Base-by-base conservation (phyloP, 2,113 vertebrate species). In the Hyperoodon ampullatus region DNA sequence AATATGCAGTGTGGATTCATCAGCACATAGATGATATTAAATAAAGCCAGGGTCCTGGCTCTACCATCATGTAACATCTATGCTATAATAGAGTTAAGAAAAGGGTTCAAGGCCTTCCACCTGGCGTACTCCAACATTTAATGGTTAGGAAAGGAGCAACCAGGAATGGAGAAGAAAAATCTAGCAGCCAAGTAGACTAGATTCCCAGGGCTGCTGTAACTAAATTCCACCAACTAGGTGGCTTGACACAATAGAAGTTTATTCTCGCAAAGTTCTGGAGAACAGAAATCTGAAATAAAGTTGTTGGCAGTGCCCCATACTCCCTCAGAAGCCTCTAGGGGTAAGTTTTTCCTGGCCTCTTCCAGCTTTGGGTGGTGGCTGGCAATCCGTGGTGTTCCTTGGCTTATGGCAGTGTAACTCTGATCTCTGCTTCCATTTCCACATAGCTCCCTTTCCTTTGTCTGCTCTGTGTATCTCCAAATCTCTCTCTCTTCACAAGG, bases 271-370 rank as follows among this genome's bases (percentile, higher is more conserved):
- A 18, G 18, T 53, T 82, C 26, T 60, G 18, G 60, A 68, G 19
- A 26, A 26, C 6, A 3, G 26, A 39, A 47, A 28, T 35, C 66
- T 44, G 4, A 9, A 30, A 1, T 28, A 16, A 68, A 60, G 61
- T 50, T 7, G 13, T 3, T 16, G 18, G 47, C 12, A 42, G 16
- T 3, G 21, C 0, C 30, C 7, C 19, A 0, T 2, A 9, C 19
- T 68, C 3, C 3, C 1, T 91, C 30, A 33, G 21, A 70, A 85
- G 35, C 11, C 2, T 1, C 42, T 21, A 35, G 10, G 6, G 4
- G 9, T 11, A 10, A 10, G 24, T 9, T 12, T 9, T 77, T 88
- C 21, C 26, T 68, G 1, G 8, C 3, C 15, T 65, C 28, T 77
- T 42, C 66, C 44, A 15, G 71, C 8, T n/a, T 77, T 60, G 16